Conservation (phyloP, 2,797 vertebrate species). For the Melanotaenia boesemani region DNA sequence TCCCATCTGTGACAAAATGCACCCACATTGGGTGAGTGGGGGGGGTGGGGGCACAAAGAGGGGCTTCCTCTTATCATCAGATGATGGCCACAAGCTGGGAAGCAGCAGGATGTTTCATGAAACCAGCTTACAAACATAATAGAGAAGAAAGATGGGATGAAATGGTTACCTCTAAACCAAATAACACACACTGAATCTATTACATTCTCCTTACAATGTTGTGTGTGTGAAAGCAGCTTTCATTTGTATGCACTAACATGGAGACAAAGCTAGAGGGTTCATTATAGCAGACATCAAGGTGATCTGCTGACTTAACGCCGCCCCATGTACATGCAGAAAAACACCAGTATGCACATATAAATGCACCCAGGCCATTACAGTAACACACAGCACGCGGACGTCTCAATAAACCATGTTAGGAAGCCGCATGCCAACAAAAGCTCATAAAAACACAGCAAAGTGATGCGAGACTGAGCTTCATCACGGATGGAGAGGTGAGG, state of each 20-base stretch:
- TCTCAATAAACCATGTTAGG: slow-evolving; percentile 47
- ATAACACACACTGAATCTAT: slow-evolving; percentile 10
- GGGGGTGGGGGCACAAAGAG: neutral
- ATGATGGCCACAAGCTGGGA: slow-evolving; percentile 49
- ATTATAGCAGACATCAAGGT: slow-evolving; percentile 73
- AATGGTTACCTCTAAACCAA: neutral
- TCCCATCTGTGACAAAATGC: slow-evolving; percentile 39
- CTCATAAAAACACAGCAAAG: neutral
- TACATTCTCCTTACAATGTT: slow-evolving; percentile 14
- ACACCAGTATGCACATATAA: neutral
- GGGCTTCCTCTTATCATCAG: slow-evolving; percentile 9
- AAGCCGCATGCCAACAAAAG: slow-evolving; percentile 13
- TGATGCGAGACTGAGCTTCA: slow-evolving; percentile 15
- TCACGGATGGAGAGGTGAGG: neutral
- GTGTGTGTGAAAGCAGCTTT: slow-evolving; percentile 38
- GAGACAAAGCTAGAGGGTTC: slow-evolving; percentile 62
- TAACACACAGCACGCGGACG: slow-evolving; percentile 22
- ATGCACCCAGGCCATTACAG: slow-evolving; percentile 24
- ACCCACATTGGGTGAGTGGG: slow-evolving; percentile 6
- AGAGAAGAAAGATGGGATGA: neutral
- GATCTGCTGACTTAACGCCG: slow-evolving; percentile 67
- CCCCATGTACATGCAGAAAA: slow-evolving; percentile 25
- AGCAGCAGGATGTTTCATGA: slow-evolving; percentile 34
- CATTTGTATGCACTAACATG: slow-evolving; percentile 72
- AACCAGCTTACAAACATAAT: slow-evolving; percentile 11